Evolutionary conservation across 2,113 vertebrate genomes (phyloP), one percentile per base, ranked within the genome.

Genomic region (Myotis davidii): DNA sequence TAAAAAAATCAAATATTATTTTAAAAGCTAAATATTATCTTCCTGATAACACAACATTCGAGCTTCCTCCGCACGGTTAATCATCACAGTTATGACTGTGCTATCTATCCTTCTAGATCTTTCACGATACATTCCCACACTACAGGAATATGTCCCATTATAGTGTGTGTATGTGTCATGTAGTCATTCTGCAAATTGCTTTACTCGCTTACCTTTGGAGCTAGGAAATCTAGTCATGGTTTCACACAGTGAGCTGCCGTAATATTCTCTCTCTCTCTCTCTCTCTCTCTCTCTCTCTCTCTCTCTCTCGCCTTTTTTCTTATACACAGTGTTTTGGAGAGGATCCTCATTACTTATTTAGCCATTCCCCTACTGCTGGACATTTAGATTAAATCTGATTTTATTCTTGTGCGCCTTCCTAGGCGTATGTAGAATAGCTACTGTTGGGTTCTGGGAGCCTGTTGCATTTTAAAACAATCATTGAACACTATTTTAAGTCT

Each of bases 401-500:
- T 90, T 91, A 69, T 70, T 67, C 52, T 59, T 9, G 16, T 59
- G 59, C 52, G 45, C 6, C 45, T 94, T 14, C 21, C 52, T 54
- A 34, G 67, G 18, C 29, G 18, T 54, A 50, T 39, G 27, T 34
- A 59, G 65, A 72, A 37, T 34, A 37, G 32, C 21, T 42, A 0
- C 45, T 92, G 69, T 74, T 88, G 61, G 32, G 25, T 52, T 77
- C 39, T 23, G 32, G 67, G 25, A 88, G 52, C 59, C 69, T 69
- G 64, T 59, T 85, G 39, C 50, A 29, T 45, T 85, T 94, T 56
- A 4, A 1, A 85, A 85, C 69, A 54, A 16, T 70, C 37, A n/a
- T 64, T 70, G 65, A 52, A 18, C 25, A 18, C 3, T 54, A 81
- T 84, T 85, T 92, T 70, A 94, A 85, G n/a, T 54, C 67, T 54